A percentile compares a stretch with the other conserved stretches of the same genome.
Evolutionary conservation across 2,797 vertebrate species (phyloP).

Genomic region (Microhierax caerulescens): DNA sequence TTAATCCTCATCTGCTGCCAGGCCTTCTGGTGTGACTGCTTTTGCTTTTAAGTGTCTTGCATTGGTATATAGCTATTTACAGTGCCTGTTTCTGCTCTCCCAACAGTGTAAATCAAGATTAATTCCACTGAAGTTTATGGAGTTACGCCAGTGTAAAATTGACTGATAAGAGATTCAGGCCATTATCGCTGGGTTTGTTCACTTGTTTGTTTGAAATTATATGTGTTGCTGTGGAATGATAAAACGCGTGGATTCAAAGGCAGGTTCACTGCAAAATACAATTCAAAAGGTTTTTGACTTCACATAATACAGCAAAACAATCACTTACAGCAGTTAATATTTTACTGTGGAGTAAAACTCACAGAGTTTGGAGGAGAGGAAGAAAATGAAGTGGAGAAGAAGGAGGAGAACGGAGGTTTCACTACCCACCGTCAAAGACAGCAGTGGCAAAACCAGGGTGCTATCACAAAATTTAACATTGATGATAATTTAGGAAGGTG

Average conservation of each 20-base stretch:
- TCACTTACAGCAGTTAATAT: slow-evolving; percentile 1
- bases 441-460: neutral
- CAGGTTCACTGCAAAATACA: slow-evolving; percentile 12
- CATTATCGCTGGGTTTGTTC: neutral
- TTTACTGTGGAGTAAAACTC: neutral
- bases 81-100: slow-evolving; percentile 21
- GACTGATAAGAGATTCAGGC: slow-evolving; percentile 48
- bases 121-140: slow-evolving; percentile 61
- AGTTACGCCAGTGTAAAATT: slow-evolving; percentile 37
- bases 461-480: fast-evolving
- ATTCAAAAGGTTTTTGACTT: slow-evolving; percentile 44
- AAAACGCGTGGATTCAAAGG: slow-evolving; percentile 19
- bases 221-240: slow-evolving; percentile 30
- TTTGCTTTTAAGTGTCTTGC: slow-evolving; percentile 19
- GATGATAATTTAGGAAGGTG: neutral
- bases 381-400: neutral
- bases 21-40: neutral
- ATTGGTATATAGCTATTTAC: neutral
- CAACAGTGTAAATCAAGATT: slow-evolving; percentile 57
- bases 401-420: neutral
- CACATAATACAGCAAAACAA: slow-evolving; percentile 36
- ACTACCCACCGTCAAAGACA: fast-evolving
- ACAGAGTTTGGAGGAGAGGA: neutral
- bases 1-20: slow-evolving; percentile 30
- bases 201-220: slow-evolving; percentile 52